Conservation (phyloP, 1,140 invertebrate species). For the Antheraea mylitta region DNA sequence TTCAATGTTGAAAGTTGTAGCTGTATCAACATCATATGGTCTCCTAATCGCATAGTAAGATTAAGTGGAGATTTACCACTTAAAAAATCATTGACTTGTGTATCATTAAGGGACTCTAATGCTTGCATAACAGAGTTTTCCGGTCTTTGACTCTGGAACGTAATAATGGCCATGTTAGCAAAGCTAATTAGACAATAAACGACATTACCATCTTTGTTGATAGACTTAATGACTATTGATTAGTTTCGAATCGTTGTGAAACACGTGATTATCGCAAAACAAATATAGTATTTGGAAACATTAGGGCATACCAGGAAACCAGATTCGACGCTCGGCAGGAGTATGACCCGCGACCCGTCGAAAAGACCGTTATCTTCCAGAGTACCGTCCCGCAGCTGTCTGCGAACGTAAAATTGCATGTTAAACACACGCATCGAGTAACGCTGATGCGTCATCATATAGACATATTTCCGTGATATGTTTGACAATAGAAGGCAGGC, state of each 20-base stretch:
- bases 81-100: conserved; percentile 96
- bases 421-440: conserved; percentile 61
- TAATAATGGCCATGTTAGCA: conserved; percentile 19
- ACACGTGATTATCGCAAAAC: conserved; percentile 65
- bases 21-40: conserved; percentile 98
- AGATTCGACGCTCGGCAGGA: conserved; percentile 95
- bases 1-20: conserved; percentile 92
- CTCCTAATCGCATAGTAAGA: conserved; percentile 95
- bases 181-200: conserved; percentile 33
- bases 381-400: conserved; percentile 92
- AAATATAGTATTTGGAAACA: conserved; percentile 25
- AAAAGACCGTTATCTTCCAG: conserved; percentile 91
- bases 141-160: conserved; percentile 91
- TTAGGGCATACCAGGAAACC: conserved; percentile 91
- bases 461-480: conserved; percentile 77
- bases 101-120: conserved; percentile 94
- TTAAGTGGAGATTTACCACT: conserved; percentile 96
- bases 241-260: conserved; percentile 61
- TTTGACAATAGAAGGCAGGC: conserved; percentile 77
- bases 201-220: conserved; percentile 18
- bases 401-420: conserved; percentile 75
- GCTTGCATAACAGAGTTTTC: conserved; percentile 97
- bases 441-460: conserved; percentile 77
- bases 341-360: conserved; percentile 92
- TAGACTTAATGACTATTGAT: conserved; percentile 52